Percentiles rank a stretch among this genome's conserved stretches.
Evolutionary conservation across 2,113 vertebrate genomes (phyloP).

Genomic region (Prolemur simus): DNA sequence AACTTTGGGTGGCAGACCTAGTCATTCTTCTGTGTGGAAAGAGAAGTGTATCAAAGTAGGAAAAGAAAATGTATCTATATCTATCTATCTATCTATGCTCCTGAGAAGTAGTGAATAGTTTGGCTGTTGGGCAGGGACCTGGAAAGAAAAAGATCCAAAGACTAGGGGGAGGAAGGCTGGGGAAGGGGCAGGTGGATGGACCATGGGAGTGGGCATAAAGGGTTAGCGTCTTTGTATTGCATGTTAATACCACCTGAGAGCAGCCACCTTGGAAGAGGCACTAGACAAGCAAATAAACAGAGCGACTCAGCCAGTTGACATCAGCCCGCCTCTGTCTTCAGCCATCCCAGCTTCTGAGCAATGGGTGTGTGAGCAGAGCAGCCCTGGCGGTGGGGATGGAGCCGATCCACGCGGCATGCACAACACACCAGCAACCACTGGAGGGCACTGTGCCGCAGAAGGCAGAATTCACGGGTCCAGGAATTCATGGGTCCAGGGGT

Average conservation of each 20-base stretch:
- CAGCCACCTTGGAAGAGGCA: background rate
- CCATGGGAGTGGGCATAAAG: background rate
- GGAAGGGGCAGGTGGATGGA: too few species aligned
- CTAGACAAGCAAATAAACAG: too few species aligned
- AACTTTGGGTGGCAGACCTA: background rate
- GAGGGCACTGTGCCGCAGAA: background rate
- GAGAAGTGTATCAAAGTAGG: background rate
- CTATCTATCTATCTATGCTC: background rate
- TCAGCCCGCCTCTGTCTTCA: background rate
- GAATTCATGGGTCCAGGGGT: background rate
- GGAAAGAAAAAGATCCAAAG: background rate
- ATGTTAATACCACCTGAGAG: background rate
- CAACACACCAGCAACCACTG: background rate
- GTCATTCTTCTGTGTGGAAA: background rate
- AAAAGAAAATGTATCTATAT: background rate
- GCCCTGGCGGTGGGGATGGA: background rate
- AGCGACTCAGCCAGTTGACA: too few species aligned
- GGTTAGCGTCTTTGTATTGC: background rate
- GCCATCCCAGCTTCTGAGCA: background rate
- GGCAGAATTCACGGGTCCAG: background rate
- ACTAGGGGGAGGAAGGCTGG: background rate
- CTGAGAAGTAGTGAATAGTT: background rate
- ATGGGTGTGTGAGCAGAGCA: too few species aligned
- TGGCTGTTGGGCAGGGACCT: background rate
- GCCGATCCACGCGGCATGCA: background rate